A percentile compares a stretch with the other conserved stretches of the same genome.
Evolutionary conservation across 2,888 invertebrate species (phyloP).

Genomic region (Aphodius granarius): DNA sequence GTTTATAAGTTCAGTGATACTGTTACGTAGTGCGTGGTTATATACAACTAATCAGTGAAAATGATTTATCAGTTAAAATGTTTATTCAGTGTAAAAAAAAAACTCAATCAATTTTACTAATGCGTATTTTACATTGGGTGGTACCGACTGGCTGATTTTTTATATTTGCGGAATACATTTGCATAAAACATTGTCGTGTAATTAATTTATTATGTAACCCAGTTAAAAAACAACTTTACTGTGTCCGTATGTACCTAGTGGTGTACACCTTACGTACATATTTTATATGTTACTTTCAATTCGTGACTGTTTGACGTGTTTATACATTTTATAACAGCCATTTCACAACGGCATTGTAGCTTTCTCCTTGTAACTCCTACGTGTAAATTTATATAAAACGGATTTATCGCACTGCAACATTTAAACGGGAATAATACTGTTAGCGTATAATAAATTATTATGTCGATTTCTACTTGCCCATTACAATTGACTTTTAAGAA

Average conservation of each 20-base stretch:
- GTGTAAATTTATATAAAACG: background rate
- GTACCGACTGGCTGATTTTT: background rate
- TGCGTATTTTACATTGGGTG: background rate
- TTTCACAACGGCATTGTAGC: constrained; percentile 29
- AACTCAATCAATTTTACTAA: background rate
- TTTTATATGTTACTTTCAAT: constrained; percentile 27
- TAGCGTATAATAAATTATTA: background rate
- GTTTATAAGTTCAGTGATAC: background rate
- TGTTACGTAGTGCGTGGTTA: background rate
- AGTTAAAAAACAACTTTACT: background rate
- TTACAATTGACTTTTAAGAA: background rate
- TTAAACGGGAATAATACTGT: background rate
- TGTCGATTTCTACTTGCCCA: background rate
- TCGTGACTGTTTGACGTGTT: constrained; percentile 30
- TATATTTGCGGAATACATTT: background rate
- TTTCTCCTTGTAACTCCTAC: constrained; percentile 25
- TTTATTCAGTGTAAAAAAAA: background rate
- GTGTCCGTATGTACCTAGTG: background rate
- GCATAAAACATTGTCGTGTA: background rate
- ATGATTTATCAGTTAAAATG: too few relatives aligned
- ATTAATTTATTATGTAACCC: background rate
- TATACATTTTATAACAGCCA: constrained; percentile 31
- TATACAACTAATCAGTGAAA: too few relatives aligned
- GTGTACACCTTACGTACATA: background rate
- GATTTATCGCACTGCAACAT: constrained; percentile 1